phyloP scores from a whole-genome alignment of 2,113 vertebrate genomes.

The Tachysurus fulvidraco region DNA sequence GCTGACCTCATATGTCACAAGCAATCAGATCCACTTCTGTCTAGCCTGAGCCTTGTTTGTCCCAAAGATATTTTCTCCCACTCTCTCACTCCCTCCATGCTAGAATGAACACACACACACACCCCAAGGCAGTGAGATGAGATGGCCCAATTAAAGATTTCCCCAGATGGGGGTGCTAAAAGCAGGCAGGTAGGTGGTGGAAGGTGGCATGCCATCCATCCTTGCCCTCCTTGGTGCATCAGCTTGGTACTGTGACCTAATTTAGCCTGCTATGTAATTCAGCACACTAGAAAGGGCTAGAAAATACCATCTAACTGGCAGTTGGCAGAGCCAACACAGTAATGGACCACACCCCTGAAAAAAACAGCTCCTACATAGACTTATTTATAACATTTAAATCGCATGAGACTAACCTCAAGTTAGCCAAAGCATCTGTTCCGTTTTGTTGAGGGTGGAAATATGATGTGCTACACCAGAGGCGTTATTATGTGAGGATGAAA shows the following conservation, averaged over 20 bases:
- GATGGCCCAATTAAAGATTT: slow-evolving; percentile 68
- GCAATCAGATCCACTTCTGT: slow-evolving; percentile 31
- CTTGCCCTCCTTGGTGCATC: slow-evolving; percentile 56
- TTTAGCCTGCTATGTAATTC: slow-evolving; percentile 53
- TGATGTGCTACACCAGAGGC: not conserved
- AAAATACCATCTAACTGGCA: slow-evolving; percentile 55
- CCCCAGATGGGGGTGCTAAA: slow-evolving; percentile 58
- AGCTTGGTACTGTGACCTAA: slow-evolving; percentile 68
- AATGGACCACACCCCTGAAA: slow-evolving; percentile 41
- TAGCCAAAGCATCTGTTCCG: not conserved
- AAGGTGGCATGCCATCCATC: slow-evolving; percentile 71
- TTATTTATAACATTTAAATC: not conserved
- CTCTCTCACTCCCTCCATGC: not conserved
- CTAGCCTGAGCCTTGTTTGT: slow-evolving; percentile 24
- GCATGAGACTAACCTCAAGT: not conserved
- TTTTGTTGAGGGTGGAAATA: not conserved
- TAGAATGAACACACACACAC: slow-evolving; percentile 19
- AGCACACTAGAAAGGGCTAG: slow-evolving; percentile 1
- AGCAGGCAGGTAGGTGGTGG: slow-evolving; percentile 62
- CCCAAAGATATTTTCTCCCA: slow-evolving; percentile 15
- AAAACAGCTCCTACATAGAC: slow-evolving; percentile 30
- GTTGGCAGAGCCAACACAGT: slow-evolving; percentile 47
- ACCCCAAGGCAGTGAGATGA: slow-evolving; percentile 54
- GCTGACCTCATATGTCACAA: slow-evolving; percentile 38
- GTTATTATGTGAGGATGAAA: not conserved